Percentiles rank a stretch among this genome's conserved stretches.
phyloP scores from a whole-genome alignment of 2,113 vertebrate species.

The Columba janthina region DNA sequence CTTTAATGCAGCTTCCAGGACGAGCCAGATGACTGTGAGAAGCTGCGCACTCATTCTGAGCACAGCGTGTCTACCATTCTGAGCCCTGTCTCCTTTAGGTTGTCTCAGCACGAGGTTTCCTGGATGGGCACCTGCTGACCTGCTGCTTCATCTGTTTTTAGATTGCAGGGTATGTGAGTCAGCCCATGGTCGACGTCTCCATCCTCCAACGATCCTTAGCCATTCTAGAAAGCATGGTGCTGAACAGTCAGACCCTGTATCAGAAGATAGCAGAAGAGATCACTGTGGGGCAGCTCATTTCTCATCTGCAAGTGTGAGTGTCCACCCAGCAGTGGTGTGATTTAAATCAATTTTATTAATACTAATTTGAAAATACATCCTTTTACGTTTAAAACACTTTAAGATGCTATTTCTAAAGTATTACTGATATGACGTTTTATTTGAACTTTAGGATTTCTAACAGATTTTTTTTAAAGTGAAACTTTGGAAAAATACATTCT shows the following conservation, averaged over 20 bases:
- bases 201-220: conserved; percentile 96
- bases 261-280: conserved; percentile 96
- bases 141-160: conserved; percentile 40
- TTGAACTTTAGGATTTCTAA: not conserved
- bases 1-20: not conserved
- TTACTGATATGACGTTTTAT: not conserved
- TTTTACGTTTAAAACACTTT: not conserved
- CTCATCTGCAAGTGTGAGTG: conserved; percentile 99
- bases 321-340: not conserved
- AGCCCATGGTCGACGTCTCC: conserved; percentile 95
- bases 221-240: conserved; percentile 98
- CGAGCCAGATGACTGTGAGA: not conserved
- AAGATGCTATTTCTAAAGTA: not conserved
- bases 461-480: not conserved
- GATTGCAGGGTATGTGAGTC: conserved; percentile 96
- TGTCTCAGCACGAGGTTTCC: not conserved
- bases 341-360: not conserved
- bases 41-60: not conserved
- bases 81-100: not conserved
- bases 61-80: not conserved
- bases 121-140: not conserved
- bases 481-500: not conserved
- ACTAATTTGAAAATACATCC: not conserved
- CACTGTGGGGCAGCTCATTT: conserved; percentile 97
- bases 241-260: conserved; percentile 97